Base-by-base conservation (phyloP, 2,113 vertebrate genomes). In the Planiliza haematocheilus region DNA sequence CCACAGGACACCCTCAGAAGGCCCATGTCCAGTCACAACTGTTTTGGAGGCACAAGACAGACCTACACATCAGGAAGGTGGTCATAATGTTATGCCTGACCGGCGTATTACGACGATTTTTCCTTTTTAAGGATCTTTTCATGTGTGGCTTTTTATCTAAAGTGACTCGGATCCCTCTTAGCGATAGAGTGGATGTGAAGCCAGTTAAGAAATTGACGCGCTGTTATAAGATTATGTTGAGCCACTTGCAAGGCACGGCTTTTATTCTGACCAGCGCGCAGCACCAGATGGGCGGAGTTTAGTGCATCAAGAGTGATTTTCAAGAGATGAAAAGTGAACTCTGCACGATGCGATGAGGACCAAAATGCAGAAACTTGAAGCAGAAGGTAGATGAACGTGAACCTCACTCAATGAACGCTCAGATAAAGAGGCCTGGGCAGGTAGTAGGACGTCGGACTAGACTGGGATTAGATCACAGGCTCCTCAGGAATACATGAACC, bases 251-350 rank as follows among this genome's bases (percentile, higher is more conserved):
- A 42, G 53, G 69, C 59, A 39, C 3, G 20, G 49, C 42, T 16
- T 86, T 86, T 67, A 74, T 53, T 74, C 70, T 79, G 71, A 55
- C 68, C 48, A 14, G 18, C 18, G 30, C 36, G n/a, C 36, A 50
- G 48, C 50, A 63, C n/a, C 61, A 68, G 45, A 59, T 18, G 57
- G 74, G 70, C 48, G 74, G 70, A 72, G 58, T 50, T 46, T 17
- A 45, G 67, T 51, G 43, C 50, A 58, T 72, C 59, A 39, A 14
- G 67, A 57, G 68, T 48, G 37, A 55, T n/a, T n/a, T n/a, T n/a
- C n/a, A n/a, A n/a, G n/a, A n/a, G n/a, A n/a, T n/a, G n/a, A 39
- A 59, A 49, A 16, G n/a, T 30, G 17, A 72, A 12, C 58, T 52
- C 12, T 39, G n/a, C 5, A 18, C 1, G 16, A 36, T 7, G 34